Percentiles rank a stretch among this genome's conserved stretches.
Evolutionary conservation across 2,888 invertebrate genomes (phyloP).

Genomic region (Seira sanloemensis): DNA sequence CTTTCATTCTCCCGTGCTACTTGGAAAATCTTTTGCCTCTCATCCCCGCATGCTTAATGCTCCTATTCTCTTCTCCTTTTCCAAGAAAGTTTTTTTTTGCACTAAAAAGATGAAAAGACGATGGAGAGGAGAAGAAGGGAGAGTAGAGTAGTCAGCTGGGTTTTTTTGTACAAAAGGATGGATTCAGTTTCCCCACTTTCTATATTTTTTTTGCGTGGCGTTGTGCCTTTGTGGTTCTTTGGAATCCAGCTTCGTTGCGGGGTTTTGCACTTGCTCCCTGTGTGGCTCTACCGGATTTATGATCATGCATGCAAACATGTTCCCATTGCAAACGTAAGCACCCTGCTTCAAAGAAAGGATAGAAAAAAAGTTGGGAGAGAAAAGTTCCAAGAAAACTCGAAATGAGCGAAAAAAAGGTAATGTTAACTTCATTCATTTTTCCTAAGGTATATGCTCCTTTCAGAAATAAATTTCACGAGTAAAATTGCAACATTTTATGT

Average conservation of each 20-base stretch:
- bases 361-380: no score
- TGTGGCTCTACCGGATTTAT: background rate
- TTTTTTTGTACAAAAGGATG: background rate
- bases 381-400: no score
- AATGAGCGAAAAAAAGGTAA: background rate
- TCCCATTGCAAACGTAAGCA: background rate
- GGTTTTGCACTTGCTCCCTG: background rate
- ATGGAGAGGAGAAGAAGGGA: background rate
- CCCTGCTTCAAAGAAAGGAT: background rate
- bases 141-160: background rate
- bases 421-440: background rate
- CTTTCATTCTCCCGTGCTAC: conserved; percentile 42
- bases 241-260: background rate
- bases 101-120: background rate
- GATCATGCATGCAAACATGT: background rate
- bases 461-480: background rate
- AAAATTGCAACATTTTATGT: background rate
- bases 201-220: background rate
- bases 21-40: background rate
- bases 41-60: background rate
- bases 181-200: background rate
- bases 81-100: conserved; percentile 26
- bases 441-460: background rate
- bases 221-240: background rate
- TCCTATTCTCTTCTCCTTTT: background rate